Evolutionary conservation across 2,888 invertebrate species (phyloP).

Genomic region (Lissonota sp.): DNA sequence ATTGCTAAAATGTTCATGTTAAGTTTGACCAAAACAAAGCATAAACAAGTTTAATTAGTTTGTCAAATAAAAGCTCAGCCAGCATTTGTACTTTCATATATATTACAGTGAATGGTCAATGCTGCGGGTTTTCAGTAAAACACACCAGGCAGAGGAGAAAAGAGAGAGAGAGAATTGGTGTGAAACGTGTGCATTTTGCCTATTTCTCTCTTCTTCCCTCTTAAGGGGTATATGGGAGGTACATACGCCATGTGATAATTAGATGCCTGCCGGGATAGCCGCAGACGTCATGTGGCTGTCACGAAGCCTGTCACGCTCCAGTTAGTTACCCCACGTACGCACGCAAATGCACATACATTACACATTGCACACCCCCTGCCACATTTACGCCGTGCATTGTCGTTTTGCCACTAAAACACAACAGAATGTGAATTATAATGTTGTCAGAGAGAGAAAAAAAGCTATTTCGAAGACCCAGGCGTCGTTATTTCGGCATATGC

Average conservation of each 20-base stretch:
- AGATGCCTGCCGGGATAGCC: constrained; percentile 80
- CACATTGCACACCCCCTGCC: constrained; percentile 43
- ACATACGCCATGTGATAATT: constrained; percentile 79
- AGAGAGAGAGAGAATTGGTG: constrained; percentile 46
- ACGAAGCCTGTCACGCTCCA: constrained; percentile 81
- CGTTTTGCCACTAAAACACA: constrained; percentile 51
- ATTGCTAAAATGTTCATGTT: too few species aligned
- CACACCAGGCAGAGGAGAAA: constrained; percentile 46
- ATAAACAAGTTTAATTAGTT: too few species aligned
- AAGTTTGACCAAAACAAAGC: too few species aligned
- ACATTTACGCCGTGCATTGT: constrained; percentile 36
- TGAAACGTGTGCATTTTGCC: constrained; percentile 59
- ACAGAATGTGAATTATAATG: constrained; percentile 53
- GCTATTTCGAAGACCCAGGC: constrained; percentile 13
- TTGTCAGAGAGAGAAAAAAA: neutral
- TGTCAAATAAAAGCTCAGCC: constrained; percentile 22
- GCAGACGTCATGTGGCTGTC: constrained; percentile 82
- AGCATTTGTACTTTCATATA: constrained; percentile 39
- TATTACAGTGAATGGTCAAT: constrained; percentile 33
- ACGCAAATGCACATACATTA: constrained; percentile 10
- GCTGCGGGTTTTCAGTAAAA: constrained; percentile 64
- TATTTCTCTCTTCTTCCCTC: neutral
- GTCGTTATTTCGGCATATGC: constrained; percentile 12
- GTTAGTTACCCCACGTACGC: constrained; percentile 67
- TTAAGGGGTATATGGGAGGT: constrained; percentile 33